Evolutionary conservation across 2,888 invertebrate species (phyloP).

Genomic region (Agrypnus murinus): DNA sequence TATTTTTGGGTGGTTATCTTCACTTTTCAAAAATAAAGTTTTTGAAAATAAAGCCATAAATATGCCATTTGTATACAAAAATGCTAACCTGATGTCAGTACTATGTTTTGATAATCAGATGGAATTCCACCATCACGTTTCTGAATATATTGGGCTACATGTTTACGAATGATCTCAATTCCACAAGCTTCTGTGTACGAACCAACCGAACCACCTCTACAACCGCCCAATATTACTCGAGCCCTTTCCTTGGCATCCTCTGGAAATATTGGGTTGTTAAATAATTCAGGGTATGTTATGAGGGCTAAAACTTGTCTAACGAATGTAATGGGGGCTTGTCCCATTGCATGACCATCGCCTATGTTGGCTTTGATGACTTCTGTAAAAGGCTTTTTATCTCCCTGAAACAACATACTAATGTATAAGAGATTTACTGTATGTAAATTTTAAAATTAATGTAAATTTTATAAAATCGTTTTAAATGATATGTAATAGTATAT

Average conservation of each 20-base stretch:
- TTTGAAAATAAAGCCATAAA: no score
- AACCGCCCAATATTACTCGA: slow-evolving; percentile 77
- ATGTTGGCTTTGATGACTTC: slow-evolving; percentile 95
- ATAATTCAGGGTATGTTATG: slow-evolving; percentile 82
- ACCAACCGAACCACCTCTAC: slow-evolving; percentile 89
- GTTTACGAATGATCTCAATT: slow-evolving; percentile 89
- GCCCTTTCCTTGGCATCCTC: slow-evolving; percentile 89
- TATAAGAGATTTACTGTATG: no score
- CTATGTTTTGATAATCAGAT: slow-evolving; percentile 83
- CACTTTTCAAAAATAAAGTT: no score
- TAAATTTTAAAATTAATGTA: no score
- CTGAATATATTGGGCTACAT: slow-evolving; percentile 91
- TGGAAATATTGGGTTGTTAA: slow-evolving; percentile 84
- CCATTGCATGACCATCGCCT: slow-evolving; percentile 97
- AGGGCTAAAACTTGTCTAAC: slow-evolving; percentile 94
- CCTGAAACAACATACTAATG: no score
- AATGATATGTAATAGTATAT: no score
- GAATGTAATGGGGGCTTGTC: slow-evolving; percentile 88
- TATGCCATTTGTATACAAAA: no score
- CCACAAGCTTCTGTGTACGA: slow-evolving; percentile 94
- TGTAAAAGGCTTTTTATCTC: slow-evolving; percentile 87
- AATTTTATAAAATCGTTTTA: no score
- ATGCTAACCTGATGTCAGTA: no score
- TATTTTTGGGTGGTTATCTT: no score
- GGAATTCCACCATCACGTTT: slow-evolving; percentile 88